These are phyloP conservation scores for Solenopsis invicta DNA, from an alignment of 1,140 invertebrate species.

Conservation along the genomic window DNA sequence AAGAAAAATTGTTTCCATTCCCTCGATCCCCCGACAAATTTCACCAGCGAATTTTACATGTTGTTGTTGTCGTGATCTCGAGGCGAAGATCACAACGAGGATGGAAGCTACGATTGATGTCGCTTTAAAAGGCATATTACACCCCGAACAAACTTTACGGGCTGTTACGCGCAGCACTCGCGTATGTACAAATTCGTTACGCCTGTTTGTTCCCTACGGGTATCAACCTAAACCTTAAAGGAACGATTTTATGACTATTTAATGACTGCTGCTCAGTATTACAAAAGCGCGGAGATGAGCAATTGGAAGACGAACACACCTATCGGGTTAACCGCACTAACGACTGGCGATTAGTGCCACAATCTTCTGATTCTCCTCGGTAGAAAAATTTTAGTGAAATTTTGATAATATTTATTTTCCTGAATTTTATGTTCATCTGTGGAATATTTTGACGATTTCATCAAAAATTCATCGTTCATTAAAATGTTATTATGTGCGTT, in stretches of 20 bases:
- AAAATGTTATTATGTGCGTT: no score
- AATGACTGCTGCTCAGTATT: constrained; percentile 22
- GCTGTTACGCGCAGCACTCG: not conserved
- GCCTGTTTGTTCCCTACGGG: not conserved
- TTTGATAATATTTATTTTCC: no score
- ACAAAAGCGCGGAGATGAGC: not conserved
- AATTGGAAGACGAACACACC: not conserved
- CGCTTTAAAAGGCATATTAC: not conserved
- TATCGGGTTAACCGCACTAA: not conserved
- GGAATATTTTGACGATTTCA: no score
- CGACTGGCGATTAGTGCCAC: not conserved
- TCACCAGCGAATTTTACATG: not conserved
- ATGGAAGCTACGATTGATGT: not conserved
- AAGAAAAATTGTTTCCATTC: constrained; percentile 37
- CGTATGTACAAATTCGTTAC: constrained; percentile 2
- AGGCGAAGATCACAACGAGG: not conserved
- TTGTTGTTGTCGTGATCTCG: constrained; percentile 4
- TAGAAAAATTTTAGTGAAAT: no score
- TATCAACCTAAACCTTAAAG: not conserved
- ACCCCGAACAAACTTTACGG: not conserved
- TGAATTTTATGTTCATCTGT: no score
- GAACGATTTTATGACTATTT: not conserved
- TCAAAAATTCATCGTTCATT: no score
- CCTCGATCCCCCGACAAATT: not conserved
- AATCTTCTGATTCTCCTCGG: not conserved